Evolutionary conservation across 2,113 vertebrate genomes (phyloP), one percentile per base, ranked within the genome.

Genomic region (Cyprinodon tularosa): DNA sequence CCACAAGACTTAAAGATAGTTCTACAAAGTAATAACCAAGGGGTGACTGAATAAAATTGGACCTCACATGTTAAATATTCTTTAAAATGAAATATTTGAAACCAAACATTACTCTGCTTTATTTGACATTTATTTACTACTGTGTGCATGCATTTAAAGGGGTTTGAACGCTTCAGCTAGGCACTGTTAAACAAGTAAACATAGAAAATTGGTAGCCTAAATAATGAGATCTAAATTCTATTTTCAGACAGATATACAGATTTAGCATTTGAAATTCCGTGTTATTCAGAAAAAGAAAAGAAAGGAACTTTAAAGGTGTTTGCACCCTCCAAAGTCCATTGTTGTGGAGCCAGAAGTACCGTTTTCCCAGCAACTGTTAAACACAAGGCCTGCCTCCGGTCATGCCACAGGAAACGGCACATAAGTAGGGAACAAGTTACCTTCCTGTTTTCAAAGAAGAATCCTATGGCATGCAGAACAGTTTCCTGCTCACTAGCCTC

Each of bases 361-460:
- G 80, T 89, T 93, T 95, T 90, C 90, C 92, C 90, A 94, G 90
- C 92, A 94, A 95, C 94, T 90, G 94, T 93, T 95, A 91, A 92
- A 75, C 86, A 84, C 91, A 89, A 87, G 92, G 91, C 83, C 90
- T 90, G 72, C 88, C 90, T 64, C 90, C 84, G 81, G 85, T 90
- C 95, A 95, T 95, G 96, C 94, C 92, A 93, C 95, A 95, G 97
- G 96, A 98, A 97, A 94, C 85, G 85, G 93, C 93, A 93, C 87
- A 91, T 78, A 83, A 93, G 95, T 92, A 87, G 94, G 93, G 94
- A 95, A 96, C 96, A 97, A 96, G 93, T 81, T 90, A 90, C 85
- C 94, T 99, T 98, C 97, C 97, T 99, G 97, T 98, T 97, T 98
- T 94, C 95, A 94, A 88, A 96, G 93, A 92, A 89, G 89, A 93